A percentile compares a stretch with the other conserved stretches of the same genome.
These are phyloP conservation scores for Acestrorhynchus altus DNA, from an alignment of 2,797 vertebrate species.

Conservation along the genomic window DNA sequence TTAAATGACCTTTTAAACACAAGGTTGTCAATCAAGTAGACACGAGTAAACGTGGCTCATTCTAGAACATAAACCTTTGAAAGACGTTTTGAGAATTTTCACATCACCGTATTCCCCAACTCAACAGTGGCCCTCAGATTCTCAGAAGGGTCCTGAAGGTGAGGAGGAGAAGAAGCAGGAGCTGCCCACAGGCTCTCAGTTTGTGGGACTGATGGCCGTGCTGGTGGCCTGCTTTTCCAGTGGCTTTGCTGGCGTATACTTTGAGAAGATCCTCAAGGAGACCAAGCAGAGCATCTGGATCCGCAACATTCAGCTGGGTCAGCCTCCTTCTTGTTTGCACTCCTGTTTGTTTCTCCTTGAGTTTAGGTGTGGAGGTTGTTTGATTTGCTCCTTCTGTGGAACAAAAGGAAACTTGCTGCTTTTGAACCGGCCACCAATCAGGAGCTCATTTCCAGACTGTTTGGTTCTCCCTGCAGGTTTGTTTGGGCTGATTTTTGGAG, in stretches of 20 bases:
- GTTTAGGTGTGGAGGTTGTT: background rate
- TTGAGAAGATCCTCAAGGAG: constrained; percentile 99
- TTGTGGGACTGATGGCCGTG: constrained; percentile 89
- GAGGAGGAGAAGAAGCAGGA: constrained; percentile 78
- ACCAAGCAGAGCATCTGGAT: constrained; percentile 98
- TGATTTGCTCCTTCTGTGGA: background rate
- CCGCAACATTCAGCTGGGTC: constrained; percentile 97
- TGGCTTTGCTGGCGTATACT: constrained; percentile 97
- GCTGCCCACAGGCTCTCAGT: constrained; percentile 83
- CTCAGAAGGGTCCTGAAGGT: constrained; percentile 62
- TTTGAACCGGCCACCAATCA: background rate
- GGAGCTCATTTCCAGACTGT: background rate
- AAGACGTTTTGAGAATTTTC: no score
- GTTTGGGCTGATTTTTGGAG: constrained; percentile 93
- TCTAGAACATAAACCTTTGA: no score
- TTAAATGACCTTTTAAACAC: no score
- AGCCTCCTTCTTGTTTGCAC: constrained; percentile 24
- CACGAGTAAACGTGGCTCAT: no score
- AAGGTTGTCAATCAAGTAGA: no score
- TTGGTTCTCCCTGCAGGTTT: constrained; percentile 71
- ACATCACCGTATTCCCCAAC: no score
- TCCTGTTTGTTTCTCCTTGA: background rate
- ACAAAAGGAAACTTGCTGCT: background rate
- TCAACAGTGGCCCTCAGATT: constrained; percentile 92
- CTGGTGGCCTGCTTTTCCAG: constrained; percentile 96